Percentiles rank a stretch among this genome's conserved stretches.
Evolutionary conservation across 2,888 invertebrate species (phyloP).

Genomic region (Agonopterix subpropinquella): DNA sequence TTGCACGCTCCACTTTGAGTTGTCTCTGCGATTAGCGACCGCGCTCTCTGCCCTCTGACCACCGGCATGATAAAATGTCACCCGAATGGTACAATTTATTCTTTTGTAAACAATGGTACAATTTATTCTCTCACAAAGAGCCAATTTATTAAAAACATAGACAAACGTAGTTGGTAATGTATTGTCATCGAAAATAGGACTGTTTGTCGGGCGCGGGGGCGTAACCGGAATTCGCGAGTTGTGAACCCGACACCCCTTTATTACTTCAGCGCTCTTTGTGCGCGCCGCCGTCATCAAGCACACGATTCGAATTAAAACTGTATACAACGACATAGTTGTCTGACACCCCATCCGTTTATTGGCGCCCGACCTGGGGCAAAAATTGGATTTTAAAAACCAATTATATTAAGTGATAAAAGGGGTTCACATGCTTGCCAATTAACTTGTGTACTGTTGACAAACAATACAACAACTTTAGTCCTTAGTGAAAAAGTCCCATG

Average conservation of each 20-base stretch:
- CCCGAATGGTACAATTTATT: conserved; percentile 1
- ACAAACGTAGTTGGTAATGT: conserved; percentile 1
- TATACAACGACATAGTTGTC: conserved; percentile 37
- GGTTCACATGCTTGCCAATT: background rate
- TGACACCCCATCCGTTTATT: conserved; percentile 39
- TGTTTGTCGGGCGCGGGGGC: conserved; percentile 10
- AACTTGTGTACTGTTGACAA: no score
- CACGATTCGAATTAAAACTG: conserved; percentile 62
- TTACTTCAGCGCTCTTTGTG: conserved; percentile 65
- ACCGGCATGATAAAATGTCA: conserved; percentile 33
- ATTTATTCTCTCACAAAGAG: background rate
- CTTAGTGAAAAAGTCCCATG: no score
- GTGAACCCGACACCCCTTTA: conserved; percentile 62
- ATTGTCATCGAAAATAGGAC: background rate
- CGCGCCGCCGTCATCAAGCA: conserved; percentile 48
- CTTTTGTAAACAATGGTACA: background rate
- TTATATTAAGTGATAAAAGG: background rate
- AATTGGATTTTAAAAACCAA: background rate
- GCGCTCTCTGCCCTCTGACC: conserved; percentile 41
- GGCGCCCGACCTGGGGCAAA: conserved; percentile 41
- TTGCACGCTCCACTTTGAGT: conserved; percentile 71
- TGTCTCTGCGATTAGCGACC: conserved; percentile 60
- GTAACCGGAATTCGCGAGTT: conserved; percentile 25
- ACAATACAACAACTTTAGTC: no score
- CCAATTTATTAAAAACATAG: no score